phyloP scores from a whole-genome alignment of 2,797 vertebrate species.

The Eospalax fontanierii region DNA sequence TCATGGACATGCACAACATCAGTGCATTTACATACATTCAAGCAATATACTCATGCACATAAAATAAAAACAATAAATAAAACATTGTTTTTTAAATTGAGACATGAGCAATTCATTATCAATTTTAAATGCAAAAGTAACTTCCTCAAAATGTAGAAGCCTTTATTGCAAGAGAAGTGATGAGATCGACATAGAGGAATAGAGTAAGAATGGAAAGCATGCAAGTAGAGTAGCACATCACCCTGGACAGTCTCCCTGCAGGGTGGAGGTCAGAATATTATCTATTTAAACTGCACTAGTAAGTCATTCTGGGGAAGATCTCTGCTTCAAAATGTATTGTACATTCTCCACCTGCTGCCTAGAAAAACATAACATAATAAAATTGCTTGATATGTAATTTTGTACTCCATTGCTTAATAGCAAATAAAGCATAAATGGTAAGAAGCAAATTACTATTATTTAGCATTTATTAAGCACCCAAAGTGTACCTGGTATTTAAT shows the following conservation, averaged over 20 bases:
- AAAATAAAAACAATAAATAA: too few relatives aligned
- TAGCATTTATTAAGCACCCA: slow-evolving; percentile 73
- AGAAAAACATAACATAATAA: slow-evolving; percentile 70
- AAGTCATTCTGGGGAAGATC: slow-evolving; percentile 25
- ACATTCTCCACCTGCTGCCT: slow-evolving; percentile 62
- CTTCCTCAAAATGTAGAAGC: slow-evolving; percentile 7
- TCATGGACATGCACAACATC: too few relatives aligned
- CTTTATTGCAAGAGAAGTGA: background rate
- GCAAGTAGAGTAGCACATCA: background rate
- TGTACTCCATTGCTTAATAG: slow-evolving; percentile 66
- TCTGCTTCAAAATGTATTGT: background rate
- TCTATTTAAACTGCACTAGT: slow-evolving; percentile 22
- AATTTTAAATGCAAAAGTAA: slow-evolving; percentile 36
- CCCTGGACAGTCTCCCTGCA: background rate
- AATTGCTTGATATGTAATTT: slow-evolving; percentile 67
- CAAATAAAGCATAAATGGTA: slow-evolving; percentile 56
- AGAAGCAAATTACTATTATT: slow-evolving; percentile 71
- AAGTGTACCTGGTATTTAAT: slow-evolving; percentile 37
- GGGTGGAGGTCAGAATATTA: slow-evolving; percentile 13
- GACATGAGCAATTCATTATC: background rate
- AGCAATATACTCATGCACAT: too few relatives aligned
- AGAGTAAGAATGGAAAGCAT: background rate
- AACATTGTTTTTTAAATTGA: too few relatives aligned
- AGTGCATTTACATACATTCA: too few relatives aligned
- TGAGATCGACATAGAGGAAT: background rate